Conservation (phyloP, 2,888 invertebrate species). For the Hemaris fuciformis region DNA sequence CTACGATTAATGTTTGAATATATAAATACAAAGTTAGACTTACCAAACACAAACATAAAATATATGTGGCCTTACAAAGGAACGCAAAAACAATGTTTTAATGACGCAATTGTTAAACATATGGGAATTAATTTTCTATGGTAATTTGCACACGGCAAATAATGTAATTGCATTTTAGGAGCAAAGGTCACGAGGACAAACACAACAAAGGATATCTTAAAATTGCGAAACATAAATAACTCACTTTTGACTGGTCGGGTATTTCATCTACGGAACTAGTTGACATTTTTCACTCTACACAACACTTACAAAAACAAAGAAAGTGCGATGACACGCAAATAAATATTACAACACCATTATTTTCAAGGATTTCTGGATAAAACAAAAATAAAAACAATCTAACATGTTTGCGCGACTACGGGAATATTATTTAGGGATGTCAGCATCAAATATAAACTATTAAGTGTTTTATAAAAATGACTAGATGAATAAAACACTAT, state of each 20-base stretch:
- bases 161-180: background rate
- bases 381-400: conserved; percentile 7
- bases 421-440: background rate
- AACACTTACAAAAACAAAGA: conserved; percentile 15
- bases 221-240: conserved; percentile 32
- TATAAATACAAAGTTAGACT: background rate
- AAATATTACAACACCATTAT: conserved; percentile 40
- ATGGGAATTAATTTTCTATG: background rate
- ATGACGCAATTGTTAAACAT: conserved; percentile 18
- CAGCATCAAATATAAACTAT: background rate
- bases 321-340: conserved; percentile 19
- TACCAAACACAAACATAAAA: background rate
- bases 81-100: conserved; percentile 6
- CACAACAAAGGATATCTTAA: conserved; percentile 37
- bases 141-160: background rate
- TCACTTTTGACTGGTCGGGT: conserved; percentile 68
- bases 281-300: conserved; percentile 48
- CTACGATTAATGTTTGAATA: background rate
- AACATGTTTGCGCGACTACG: background rate
- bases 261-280: conserved; percentile 72
- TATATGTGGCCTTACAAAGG: background rate
- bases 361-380: conserved; percentile 22
- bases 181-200: conserved; percentile 43
- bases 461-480: no score
- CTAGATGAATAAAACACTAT: no score